Evolutionary conservation across 2,797 vertebrate species (phyloP).

Genomic region (Cuniculus paca): DNA sequence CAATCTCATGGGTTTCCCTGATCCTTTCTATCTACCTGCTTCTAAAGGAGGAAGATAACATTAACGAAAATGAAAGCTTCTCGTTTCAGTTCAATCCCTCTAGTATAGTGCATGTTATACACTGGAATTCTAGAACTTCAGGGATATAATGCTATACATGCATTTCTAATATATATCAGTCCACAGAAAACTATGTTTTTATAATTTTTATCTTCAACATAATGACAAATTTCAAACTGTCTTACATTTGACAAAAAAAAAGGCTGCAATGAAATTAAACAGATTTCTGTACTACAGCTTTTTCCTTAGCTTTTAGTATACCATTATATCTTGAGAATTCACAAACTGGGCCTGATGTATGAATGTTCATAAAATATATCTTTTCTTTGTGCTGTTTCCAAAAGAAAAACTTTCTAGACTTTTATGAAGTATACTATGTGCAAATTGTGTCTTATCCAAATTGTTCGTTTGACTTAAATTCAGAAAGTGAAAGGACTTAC

Average conservation of each 20-base stretch:
- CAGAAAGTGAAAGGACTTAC: background rate
- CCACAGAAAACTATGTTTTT: background rate
- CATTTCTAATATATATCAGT: background rate
- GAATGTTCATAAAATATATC: background rate
- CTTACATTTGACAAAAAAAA: conserved; percentile 10
- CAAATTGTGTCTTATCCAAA: background rate
- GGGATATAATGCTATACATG: background rate
- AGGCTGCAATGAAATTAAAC: background rate
- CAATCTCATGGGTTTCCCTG: background rate
- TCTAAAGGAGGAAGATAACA: background rate
- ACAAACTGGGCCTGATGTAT: background rate
- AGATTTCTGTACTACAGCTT: background rate
- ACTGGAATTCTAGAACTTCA: background rate
- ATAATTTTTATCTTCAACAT: background rate
- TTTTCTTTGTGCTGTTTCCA: background rate
- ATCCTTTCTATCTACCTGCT: background rate
- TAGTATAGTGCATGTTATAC: background rate
- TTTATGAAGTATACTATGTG: background rate
- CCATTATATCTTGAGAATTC: background rate
- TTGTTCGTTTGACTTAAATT: background rate
- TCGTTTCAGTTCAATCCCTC: background rate
- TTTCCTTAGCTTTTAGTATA: background rate
- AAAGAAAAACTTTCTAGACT: background rate
- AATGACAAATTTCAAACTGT: background rate
- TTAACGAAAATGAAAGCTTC: background rate